These are phyloP conservation scores for Bubo bubo DNA, from an alignment of 2,113 vertebrate genomes.

Conservation along the genomic window DNA sequence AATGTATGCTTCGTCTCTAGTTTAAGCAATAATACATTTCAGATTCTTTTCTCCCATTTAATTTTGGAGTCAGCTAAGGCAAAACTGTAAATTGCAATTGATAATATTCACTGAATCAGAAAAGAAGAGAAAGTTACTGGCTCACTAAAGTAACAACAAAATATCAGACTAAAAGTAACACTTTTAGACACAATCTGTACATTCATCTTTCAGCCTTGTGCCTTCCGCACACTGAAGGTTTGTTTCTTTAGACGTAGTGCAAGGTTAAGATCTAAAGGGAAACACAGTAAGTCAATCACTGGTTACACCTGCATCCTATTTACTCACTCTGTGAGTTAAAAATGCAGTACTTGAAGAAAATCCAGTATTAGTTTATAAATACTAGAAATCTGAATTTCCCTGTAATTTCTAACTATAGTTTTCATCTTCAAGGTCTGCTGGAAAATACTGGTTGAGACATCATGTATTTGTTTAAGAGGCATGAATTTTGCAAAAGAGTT, in stretches of 20 bases:
- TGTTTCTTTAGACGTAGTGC: neutral
- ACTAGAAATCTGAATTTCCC: neutral
- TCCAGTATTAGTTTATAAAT: neutral
- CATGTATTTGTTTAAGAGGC: neutral
- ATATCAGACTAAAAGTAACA: neutral
- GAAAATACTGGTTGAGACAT: neutral
- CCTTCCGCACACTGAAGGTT: neutral
- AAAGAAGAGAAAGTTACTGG: neutral
- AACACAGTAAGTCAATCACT: neutral
- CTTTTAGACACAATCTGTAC: neutral
- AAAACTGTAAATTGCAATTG: neutral
- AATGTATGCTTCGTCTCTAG: neutral
- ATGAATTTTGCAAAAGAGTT: neutral
- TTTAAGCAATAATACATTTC: neutral
- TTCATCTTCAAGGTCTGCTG: neutral
- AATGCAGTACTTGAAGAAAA: neutral
- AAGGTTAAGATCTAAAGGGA: neutral
- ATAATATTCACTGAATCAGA: neutral
- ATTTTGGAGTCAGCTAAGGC: neutral
- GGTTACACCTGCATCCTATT: neutral
- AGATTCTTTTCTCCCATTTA: neutral
- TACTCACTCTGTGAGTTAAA: neutral
- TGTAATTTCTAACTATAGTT: neutral
- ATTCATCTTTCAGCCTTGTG: neutral
- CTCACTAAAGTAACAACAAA: neutral